Conservation (phyloP, 2,113 vertebrate genomes). For the Tylochromis polylepis region DNA sequence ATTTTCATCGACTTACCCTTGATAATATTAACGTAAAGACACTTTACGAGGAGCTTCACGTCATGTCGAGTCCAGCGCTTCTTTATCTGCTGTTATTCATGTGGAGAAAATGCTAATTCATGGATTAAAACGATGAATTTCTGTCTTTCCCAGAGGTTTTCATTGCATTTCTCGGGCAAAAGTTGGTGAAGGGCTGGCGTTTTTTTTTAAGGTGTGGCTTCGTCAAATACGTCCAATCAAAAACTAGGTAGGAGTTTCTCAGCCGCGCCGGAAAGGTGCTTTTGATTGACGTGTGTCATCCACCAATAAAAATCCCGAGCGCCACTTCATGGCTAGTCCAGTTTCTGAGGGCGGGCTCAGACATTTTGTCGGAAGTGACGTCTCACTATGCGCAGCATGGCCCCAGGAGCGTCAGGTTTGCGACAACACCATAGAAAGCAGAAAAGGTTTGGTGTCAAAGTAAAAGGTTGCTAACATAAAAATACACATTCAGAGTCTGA, state of each 20-base stretch:
- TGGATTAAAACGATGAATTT: conserved; percentile 27
- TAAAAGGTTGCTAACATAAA: not conserved
- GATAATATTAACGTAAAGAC: not conserved
- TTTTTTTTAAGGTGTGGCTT: conserved; percentile 30
- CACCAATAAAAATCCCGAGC: conserved; percentile 48
- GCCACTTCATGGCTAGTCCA: not conserved
- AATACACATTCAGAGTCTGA: not conserved
- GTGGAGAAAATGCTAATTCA: conserved; percentile 15
- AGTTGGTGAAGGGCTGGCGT: conserved; percentile 27
- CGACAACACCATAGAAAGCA: not conserved
- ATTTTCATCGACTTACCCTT: conserved; percentile 55
- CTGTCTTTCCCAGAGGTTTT: conserved; percentile 42
- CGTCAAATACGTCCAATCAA: conserved; percentile 45
- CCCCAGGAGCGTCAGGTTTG: rapidly evolving
- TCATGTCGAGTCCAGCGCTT: conserved; percentile 32
- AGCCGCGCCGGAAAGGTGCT: rapidly evolving
- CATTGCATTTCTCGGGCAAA: conserved; percentile 46
- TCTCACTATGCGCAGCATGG: conserved; percentile 19
- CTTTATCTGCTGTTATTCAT: not conserved
- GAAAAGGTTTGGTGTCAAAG: not conserved
- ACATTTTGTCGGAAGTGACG: conserved; percentile 55
- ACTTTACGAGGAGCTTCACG: conserved; percentile 11
- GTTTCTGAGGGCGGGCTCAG: not conserved
- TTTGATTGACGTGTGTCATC: not conserved
- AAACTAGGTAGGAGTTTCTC: not conserved